Evolutionary conservation across 2,797 vertebrate species (phyloP).

Genomic region (Falco peregrinus): DNA sequence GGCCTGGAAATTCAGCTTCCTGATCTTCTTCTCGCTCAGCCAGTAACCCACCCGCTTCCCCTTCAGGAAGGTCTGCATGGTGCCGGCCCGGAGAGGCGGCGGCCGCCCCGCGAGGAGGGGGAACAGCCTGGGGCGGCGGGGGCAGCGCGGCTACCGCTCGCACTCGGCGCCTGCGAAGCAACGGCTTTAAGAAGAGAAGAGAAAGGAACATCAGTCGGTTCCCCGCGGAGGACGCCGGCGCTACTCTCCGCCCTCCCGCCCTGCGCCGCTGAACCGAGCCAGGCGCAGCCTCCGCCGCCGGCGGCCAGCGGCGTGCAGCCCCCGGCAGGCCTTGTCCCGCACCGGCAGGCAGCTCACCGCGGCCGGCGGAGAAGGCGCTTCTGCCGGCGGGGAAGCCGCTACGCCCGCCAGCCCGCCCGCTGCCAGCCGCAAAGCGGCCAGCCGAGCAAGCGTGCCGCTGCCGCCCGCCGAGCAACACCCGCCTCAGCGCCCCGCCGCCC

Average conservation of each 20-base stretch:
- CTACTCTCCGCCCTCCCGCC: background rate
- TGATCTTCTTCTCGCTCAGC: conserved; percentile 99
- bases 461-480: background rate
- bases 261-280: background rate
- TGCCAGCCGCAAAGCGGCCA: background rate
- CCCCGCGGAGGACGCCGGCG: background rate
- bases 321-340: conserved; percentile 3
- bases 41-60: conserved; percentile 96
- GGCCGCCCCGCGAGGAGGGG: background rate
- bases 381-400: background rate
- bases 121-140: background rate
- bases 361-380: background rate
- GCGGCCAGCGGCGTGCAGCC: background rate
- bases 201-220: background rate
- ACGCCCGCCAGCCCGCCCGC: background rate
- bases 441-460: background rate
- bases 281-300: background rate
- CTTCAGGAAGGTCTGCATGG: conserved; percentile 96
- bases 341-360: background rate
- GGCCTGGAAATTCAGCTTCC: conserved; percentile 97
- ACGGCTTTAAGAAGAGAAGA: background rate
- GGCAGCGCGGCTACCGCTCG: background rate
- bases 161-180: background rate
- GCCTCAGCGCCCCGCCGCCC: background rate
- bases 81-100: conserved; percentile 1